Percentiles rank a stretch among this genome's conserved stretches.
Conservation (phyloP, 2,888 invertebrate genomes). For the Andricus quercusramuli region DNA sequence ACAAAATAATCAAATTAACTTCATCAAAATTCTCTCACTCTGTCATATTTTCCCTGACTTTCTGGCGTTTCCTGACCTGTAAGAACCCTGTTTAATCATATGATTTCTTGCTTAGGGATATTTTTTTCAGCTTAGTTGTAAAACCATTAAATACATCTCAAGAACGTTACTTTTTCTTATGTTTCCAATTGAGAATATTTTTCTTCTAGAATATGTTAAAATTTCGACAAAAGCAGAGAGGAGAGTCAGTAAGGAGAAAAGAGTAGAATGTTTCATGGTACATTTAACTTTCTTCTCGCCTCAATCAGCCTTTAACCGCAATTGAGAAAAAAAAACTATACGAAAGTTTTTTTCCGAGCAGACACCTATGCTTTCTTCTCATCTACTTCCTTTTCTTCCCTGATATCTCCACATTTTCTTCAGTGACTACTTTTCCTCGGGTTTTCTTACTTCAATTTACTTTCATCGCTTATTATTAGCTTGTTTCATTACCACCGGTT, state of each 20-base stretch:
- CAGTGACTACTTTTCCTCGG: slow-evolving; percentile 48
- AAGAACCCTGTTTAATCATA: too few relatives aligned
- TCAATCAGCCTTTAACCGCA: neutral
- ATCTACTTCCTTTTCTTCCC: slow-evolving; percentile 46
- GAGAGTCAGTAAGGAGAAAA: neutral
- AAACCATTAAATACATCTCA: too few relatives aligned
- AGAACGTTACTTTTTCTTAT: too few relatives aligned
- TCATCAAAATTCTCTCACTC: too few relatives aligned
- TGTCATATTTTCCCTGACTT: too few relatives aligned
- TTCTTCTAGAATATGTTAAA: neutral
- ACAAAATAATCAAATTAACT: too few relatives aligned
- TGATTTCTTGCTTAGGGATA: too few relatives aligned
- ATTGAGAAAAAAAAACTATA: neutral
- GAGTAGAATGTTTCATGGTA: neutral
- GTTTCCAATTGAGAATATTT: neutral
- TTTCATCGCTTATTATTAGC: slow-evolving; percentile 1
- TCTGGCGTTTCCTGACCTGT: too few relatives aligned
- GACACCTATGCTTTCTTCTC: slow-evolving; percentile 21
- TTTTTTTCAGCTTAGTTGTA: too few relatives aligned
- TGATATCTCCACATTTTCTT: slow-evolving; percentile 47
- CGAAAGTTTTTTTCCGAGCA: neutral
- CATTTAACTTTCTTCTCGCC: neutral
- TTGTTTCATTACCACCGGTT: slow-evolving; percentile 17
- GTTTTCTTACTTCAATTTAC: slow-evolving; percentile 43
- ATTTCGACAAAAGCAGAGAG: neutral